These are phyloP conservation scores for Drosophila virilis DNA, from an alignment of 1,140 invertebrate species.

Conservation along the genomic window DNA sequence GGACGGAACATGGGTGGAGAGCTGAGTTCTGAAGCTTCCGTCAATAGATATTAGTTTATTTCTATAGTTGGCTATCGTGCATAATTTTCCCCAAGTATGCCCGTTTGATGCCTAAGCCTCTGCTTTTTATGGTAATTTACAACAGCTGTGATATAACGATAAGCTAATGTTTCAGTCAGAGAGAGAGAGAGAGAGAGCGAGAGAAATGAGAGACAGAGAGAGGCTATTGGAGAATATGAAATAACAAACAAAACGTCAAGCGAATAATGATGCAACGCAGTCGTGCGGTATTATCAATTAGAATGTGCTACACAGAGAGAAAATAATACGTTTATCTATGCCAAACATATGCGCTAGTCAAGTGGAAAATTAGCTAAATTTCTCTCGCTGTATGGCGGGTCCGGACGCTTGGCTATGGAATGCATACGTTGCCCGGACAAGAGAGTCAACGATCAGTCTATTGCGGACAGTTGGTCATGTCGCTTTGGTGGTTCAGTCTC, in stretches of 20 bases:
- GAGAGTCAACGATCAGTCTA: conserved; percentile 24
- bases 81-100: not conserved
- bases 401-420: not conserved
- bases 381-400: conserved; percentile 5
- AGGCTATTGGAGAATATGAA: not conserved
- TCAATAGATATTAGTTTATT: too few species aligned
- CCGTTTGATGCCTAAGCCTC: conserved; percentile 2
- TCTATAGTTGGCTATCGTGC: not conserved
- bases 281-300: conserved; percentile 27
- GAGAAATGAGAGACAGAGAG: not conserved
- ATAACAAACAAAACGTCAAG: not conserved
- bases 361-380: not conserved
- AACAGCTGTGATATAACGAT: conserved; percentile 20
- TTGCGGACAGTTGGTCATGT: conserved; percentile 15
- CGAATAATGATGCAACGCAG: not conserved
- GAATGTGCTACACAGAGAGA: conserved; percentile 13
- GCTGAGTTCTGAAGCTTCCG: too few species aligned
- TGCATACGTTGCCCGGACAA: not conserved
- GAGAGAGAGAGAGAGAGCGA: conserved; percentile 4
- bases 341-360: not conserved
- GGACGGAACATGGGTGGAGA: too few species aligned
- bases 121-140: conserved; percentile 3
- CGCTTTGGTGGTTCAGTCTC: conserved; percentile 30
- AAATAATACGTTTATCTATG: not conserved
- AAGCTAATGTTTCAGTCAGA: not conserved